Conservation (phyloP, 2,113 vertebrate genomes). For the Jacana jacana region DNA sequence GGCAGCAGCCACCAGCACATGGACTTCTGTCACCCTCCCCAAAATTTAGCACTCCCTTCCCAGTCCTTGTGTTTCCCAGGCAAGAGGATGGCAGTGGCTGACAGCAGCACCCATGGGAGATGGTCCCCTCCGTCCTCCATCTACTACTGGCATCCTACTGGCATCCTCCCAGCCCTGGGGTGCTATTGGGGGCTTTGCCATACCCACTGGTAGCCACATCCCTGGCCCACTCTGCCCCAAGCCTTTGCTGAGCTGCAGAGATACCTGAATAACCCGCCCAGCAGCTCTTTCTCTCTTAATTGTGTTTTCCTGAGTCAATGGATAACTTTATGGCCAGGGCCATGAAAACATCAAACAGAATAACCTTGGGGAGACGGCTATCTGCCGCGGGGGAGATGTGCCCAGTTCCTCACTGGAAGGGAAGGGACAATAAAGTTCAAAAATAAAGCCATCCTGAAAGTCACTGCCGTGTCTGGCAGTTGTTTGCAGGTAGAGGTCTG, state of each 20-base stretch:
- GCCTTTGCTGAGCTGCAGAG: neutral
- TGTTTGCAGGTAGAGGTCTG: neutral
- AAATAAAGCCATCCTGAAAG: neutral
- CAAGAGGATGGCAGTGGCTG: fast-evolving
- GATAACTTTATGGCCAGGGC: slow-evolving; percentile 28
- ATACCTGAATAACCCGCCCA: neutral
- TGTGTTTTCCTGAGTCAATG: slow-evolving; percentile 37
- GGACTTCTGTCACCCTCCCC: neutral
- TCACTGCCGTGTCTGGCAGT: neutral
- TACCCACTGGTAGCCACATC: fast-evolving
- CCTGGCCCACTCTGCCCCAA: neutral
- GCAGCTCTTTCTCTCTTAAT: neutral
- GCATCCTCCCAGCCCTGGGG: neutral
- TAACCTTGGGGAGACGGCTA: neutral
- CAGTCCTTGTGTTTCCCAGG: neutral
- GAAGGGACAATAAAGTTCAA: neutral
- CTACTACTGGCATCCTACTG: no score
- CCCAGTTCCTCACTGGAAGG: neutral
- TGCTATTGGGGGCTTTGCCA: neutral
- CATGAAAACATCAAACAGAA: neutral
- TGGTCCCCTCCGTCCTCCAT: neutral
- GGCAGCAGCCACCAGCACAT: neutral
- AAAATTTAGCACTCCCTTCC: neutral
- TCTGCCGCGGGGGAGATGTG: neutral
- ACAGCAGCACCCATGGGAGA: neutral